phyloP scores from a whole-genome alignment of 2,888 invertebrate genomes.

The Bugula neritina region DNA sequence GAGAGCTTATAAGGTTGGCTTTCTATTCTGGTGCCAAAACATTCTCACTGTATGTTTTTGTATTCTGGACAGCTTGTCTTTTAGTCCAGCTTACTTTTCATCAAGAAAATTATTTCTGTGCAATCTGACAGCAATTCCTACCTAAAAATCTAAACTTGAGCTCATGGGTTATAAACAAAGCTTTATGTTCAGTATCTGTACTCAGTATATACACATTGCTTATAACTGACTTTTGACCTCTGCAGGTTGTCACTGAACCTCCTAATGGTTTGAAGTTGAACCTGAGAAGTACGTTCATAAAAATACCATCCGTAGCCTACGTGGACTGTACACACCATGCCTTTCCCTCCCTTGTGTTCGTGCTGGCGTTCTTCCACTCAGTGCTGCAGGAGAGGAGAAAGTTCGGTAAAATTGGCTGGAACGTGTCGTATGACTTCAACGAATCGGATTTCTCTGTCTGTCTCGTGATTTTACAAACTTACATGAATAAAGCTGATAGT shows the following conservation, averaged over 20 bases:
- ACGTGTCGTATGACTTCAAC: slow-evolving; percentile 31
- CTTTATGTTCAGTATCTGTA: too few species aligned
- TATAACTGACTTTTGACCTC: too few species aligned
- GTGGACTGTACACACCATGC: slow-evolving; percentile 28
- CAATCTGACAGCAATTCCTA: too few species aligned
- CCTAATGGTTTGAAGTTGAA: slow-evolving; percentile 30
- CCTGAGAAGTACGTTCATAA: slow-evolving; percentile 28
- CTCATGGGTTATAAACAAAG: too few species aligned
- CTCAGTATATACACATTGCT: not conserved
- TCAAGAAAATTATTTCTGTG: too few species aligned
- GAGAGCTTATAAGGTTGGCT: slow-evolving; percentile 30
- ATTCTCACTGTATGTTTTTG: too few species aligned
- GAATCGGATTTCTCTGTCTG: slow-evolving; percentile 31
- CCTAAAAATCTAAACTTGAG: too few species aligned
- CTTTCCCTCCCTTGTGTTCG: slow-evolving; percentile 29
- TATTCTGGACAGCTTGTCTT: too few species aligned
- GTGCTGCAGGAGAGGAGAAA: slow-evolving; percentile 29
- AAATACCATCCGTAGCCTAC: slow-evolving; percentile 12
- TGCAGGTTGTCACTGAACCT: slow-evolving; percentile 30
- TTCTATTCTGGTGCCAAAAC: too few species aligned
- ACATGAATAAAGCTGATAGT: slow-evolving; percentile 30
- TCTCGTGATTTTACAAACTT: slow-evolving; percentile 28
- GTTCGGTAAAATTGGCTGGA: slow-evolving; percentile 32
- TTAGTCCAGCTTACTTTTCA: too few species aligned
- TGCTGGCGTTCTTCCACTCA: slow-evolving; percentile 30